phyloP scores from a whole-genome alignment of 2,113 vertebrate species.

The Tetrao urogallus region DNA sequence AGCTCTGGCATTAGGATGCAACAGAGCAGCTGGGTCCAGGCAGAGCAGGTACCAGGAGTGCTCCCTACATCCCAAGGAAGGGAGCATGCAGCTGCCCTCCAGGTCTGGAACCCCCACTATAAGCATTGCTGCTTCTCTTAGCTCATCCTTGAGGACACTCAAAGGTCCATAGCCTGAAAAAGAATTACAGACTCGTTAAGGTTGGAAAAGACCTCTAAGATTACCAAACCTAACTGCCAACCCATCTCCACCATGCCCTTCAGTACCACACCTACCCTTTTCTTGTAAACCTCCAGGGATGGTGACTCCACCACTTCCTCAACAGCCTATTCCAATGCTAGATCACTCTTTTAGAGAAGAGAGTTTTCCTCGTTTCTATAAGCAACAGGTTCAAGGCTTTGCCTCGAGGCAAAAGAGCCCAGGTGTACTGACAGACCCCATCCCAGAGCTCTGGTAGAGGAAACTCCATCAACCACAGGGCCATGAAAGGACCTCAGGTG shows the following conservation, averaged over 20 bases:
- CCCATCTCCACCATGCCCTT: too few relatives aligned
- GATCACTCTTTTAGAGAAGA: too few relatives aligned
- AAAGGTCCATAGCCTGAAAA: neutral
- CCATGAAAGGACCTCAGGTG: rapidly evolving
- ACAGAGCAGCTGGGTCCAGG: neutral
- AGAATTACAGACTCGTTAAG: neutral
- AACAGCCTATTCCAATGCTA: too few relatives aligned
- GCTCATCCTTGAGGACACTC: neutral
- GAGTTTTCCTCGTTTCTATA: too few relatives aligned
- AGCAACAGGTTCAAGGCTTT: neutral
- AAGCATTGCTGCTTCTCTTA: neutral
- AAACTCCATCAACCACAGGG: neutral
- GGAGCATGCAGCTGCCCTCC: neutral
- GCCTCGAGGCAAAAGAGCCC: neutral
- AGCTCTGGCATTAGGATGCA: neutral
- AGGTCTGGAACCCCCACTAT: neutral
- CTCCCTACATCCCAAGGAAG: neutral
- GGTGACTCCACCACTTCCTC: too few relatives aligned
- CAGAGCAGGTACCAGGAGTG: neutral
- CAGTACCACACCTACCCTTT: too few relatives aligned
- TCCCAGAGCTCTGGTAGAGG: neutral
- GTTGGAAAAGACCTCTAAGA: too few relatives aligned
- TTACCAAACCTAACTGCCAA: too few relatives aligned
- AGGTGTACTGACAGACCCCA: neutral
- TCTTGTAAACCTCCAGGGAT: too few relatives aligned